A percentile compares a stretch with the other conserved stretches of the same genome.
Conservation (phyloP, 2,113 vertebrate genomes). For the Hyperoodon ampullatus region DNA sequence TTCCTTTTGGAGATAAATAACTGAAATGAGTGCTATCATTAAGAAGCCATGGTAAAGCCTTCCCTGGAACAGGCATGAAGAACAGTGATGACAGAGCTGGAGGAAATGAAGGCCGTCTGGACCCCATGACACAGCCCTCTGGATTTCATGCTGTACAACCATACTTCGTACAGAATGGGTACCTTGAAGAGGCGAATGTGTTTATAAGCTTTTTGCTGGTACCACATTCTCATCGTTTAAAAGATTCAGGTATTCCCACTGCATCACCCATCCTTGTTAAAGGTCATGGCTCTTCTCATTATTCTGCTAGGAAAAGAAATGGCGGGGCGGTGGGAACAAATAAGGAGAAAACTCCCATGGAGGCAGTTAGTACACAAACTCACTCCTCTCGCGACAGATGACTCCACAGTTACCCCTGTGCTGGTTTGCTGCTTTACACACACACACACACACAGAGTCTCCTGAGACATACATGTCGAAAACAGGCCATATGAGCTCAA, state of each 20-base stretch:
- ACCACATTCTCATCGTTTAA: background rate
- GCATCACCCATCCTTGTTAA: background rate
- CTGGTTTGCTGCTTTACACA: background rate
- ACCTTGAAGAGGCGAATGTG: background rate
- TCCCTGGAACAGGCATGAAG: background rate
- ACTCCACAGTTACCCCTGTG: background rate
- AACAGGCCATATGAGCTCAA: background rate
- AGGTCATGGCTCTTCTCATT: background rate
- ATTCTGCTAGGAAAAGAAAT: slow-evolving; percentile 23
- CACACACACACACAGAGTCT: background rate
- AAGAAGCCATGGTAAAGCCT: background rate
- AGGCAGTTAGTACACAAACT: slow-evolving; percentile 42
- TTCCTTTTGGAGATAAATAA: background rate
- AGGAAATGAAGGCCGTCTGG: background rate
- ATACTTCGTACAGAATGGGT: background rate
- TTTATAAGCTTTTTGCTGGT: background rate
- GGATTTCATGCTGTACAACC: accelerated
- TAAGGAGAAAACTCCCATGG: slow-evolving; percentile 11
- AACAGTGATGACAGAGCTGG: background rate
- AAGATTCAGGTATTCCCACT: background rate
- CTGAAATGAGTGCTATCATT: background rate
- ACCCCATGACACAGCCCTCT: background rate
- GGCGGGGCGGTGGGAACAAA: background rate
- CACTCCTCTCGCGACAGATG: background rate
- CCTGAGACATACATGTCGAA: background rate